A percentile compares a stretch with the other conserved stretches of the same genome.
Evolutionary conservation across 2,113 vertebrate genomes (phyloP).

Genomic region (Salminus brasiliensis): DNA sequence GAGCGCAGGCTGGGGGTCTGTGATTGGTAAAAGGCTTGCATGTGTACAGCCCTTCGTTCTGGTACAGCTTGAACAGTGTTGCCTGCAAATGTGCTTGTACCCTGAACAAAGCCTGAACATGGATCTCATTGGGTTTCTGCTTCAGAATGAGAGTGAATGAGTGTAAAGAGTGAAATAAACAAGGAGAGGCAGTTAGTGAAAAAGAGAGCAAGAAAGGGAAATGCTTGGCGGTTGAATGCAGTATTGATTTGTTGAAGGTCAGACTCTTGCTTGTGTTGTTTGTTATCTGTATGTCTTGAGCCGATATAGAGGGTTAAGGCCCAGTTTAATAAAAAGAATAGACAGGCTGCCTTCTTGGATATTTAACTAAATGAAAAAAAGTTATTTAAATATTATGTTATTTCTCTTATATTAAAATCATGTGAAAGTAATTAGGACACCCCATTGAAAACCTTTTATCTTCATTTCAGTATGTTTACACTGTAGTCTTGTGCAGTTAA

Average conservation of each 20-base stretch:
- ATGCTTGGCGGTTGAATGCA: background rate
- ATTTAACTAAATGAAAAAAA: background rate
- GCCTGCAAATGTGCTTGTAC: background rate
- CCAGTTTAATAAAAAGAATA: background rate
- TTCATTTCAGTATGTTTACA: too few species aligned
- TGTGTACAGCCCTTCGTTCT: background rate
- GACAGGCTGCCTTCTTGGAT: background rate
- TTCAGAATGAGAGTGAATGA: background rate
- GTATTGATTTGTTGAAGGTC: slow-evolving; percentile 10
- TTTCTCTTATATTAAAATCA: background rate
- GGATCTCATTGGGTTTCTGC: background rate
- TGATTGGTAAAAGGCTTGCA: background rate
- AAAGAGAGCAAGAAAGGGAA: background rate
- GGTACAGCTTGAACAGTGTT: background rate
- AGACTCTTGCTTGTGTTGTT: background rate
- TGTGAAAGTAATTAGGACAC: too few species aligned
- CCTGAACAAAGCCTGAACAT: background rate
- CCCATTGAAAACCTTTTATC: too few species aligned
- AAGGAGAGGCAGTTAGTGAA: background rate
- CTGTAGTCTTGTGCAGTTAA: too few species aligned
- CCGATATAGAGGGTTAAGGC: background rate
- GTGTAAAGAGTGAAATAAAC: background rate
- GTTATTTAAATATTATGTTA: background rate
- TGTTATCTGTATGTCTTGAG: background rate
- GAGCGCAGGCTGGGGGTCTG: background rate